These are phyloP conservation scores for Himalopsyche kuldschensis DNA, from an alignment of 2,888 invertebrate genomes.

Conservation along the genomic window DNA sequence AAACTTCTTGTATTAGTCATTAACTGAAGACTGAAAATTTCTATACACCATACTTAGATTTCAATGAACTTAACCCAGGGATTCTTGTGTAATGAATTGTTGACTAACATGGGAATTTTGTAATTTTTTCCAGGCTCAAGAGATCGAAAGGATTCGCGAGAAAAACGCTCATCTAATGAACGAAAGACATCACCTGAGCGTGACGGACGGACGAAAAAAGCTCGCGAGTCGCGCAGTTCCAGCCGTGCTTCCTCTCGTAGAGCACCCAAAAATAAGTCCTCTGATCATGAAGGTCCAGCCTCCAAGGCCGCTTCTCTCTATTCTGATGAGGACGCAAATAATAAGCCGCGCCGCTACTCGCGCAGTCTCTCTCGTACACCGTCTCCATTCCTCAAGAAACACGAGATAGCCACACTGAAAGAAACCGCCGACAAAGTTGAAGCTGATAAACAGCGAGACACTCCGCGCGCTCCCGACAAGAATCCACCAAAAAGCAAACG, in stretches of 20 bases:
- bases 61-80: background rate
- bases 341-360: constrained; percentile 60
- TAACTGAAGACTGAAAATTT: background rate
- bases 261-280: constrained; percentile 47
- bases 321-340: constrained; percentile 48
- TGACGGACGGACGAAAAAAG: constrained; percentile 39
- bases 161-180: constrained; percentile 45
- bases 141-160: constrained; percentile 43
- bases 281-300: constrained; percentile 45
- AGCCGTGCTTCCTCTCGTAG: constrained; percentile 40
- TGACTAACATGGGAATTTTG: too few relatives aligned
- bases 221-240: constrained; percentile 42
- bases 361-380: constrained; percentile 83
- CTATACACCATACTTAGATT: too few relatives aligned
- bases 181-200: constrained; percentile 45
- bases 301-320: constrained; percentile 44
- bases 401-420: constrained; percentile 60
- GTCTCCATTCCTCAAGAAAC: constrained; percentile 77
- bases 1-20: background rate
- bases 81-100: background rate
- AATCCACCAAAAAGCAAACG: constrained; percentile 51
- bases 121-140: constrained; percentile 23
- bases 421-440: constrained; percentile 56
- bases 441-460: constrained; percentile 48
- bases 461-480: constrained; percentile 47